A percentile compares a stretch with the other conserved stretches of the same genome.
Evolutionary conservation across 2,797 vertebrate genomes (phyloP).

Genomic region (Mastacembelus armatus): DNA sequence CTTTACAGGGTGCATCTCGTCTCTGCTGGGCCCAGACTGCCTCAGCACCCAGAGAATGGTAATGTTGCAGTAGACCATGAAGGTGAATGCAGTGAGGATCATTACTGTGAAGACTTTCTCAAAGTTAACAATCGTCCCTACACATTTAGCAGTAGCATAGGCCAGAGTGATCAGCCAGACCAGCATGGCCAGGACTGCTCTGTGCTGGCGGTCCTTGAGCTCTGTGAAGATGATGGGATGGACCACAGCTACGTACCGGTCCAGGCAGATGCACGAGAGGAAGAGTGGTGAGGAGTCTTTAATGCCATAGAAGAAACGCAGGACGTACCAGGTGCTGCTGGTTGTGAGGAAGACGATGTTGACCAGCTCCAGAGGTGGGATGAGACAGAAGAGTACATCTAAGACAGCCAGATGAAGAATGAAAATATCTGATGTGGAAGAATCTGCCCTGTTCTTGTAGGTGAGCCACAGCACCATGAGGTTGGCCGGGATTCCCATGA

Average conservation of each 20-base stretch:
- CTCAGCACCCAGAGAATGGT: slow-evolving; percentile 77
- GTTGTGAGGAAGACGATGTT: slow-evolving; percentile 75
- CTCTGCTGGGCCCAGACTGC: slow-evolving; percentile 71
- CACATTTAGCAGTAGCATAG: slow-evolving; percentile 74
- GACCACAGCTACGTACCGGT: slow-evolving; percentile 84
- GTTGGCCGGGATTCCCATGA: slow-evolving; percentile 84
- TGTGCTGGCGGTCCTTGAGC: slow-evolving; percentile 79
- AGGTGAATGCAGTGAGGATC: slow-evolving; percentile 76
- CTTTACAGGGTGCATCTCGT: slow-evolving; percentile 85
- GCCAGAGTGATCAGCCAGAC: slow-evolving; percentile 79
- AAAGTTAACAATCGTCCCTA: slow-evolving; percentile 70
- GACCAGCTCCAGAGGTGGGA: slow-evolving; percentile 78
- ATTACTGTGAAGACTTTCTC: slow-evolving; percentile 78
- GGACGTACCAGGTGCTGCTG: slow-evolving; percentile 73
- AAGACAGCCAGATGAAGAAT: slow-evolving; percentile 80
- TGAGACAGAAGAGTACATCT: slow-evolving; percentile 82
- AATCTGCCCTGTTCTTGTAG: slow-evolving; percentile 75
- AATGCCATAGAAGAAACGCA: slow-evolving; percentile 83
- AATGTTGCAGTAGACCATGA: slow-evolving; percentile 85
- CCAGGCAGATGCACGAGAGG: slow-evolving; percentile 85
- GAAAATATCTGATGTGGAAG: slow-evolving; percentile 84
- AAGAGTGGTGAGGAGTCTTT: slow-evolving; percentile 84
- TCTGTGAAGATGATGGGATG: slow-evolving; percentile 83
- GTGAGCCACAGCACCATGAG: slow-evolving; percentile 85
- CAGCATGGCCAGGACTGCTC: slow-evolving; percentile 49